phyloP scores from a whole-genome alignment of 2,888 invertebrate genomes.

The Drosophila leonis region DNA sequence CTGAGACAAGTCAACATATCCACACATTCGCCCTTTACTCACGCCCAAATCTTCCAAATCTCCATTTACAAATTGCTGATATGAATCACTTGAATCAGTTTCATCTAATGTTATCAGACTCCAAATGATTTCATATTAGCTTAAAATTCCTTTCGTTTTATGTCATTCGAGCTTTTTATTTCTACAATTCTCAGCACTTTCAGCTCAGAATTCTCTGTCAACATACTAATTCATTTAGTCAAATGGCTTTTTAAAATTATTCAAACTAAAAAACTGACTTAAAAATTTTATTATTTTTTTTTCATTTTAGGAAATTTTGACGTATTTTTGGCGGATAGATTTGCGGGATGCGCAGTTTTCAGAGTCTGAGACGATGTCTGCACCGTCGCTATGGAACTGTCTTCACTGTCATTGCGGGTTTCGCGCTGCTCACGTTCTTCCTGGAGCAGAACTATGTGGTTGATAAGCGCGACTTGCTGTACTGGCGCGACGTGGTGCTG shows the following conservation, averaged over 20 bases:
- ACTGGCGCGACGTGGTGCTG: slow-evolving; percentile 7
- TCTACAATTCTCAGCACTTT: neutral
- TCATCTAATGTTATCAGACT: too few species aligned
- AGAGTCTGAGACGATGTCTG: slow-evolving; percentile 10
- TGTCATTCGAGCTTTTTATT: neutral
- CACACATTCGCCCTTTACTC: too few species aligned
- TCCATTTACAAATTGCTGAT: too few species aligned
- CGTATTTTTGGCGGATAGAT: neutral
- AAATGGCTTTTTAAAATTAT: slow-evolving; percentile 6
- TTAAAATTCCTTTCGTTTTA: neutral
- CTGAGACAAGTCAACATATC: too few species aligned
- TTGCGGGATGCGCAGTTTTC: slow-evolving; percentile 21
- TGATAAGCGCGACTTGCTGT: slow-evolving; percentile 18
- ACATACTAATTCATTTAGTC: too few species aligned
- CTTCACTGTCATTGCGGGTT: neutral
- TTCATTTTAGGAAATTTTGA: neutral
- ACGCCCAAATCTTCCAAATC: too few species aligned
- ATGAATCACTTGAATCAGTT: too few species aligned
- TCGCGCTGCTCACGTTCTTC: slow-evolving; percentile 1
- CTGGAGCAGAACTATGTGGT: slow-evolving; percentile 12
- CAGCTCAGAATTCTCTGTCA: neutral
- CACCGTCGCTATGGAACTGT: slow-evolving; percentile 13
- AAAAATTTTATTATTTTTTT: neutral
- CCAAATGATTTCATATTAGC: neutral
- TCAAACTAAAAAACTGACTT: neutral